Evolutionary conservation across 1,140 invertebrate genomes (phyloP), one percentile per base, ranked within the genome.

Genomic region (Conus ventricosus): DNA sequence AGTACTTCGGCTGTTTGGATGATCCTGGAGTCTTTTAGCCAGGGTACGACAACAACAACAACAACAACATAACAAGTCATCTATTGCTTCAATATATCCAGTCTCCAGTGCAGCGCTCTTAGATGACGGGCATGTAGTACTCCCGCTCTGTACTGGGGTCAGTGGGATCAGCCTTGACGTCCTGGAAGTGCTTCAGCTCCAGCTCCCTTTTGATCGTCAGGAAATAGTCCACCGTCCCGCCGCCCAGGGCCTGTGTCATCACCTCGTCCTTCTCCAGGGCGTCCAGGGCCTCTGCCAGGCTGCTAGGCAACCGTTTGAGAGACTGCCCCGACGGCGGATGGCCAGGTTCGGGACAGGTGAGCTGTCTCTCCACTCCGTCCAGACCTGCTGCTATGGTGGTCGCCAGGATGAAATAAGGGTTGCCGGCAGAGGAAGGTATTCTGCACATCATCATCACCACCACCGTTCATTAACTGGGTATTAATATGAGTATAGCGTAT

Each of bases 351-450:
- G 85, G 39, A 81, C 85, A 5, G 57, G 55, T 39, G 39, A 39
- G 63, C n/a, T 84, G 55, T 63, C 84, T 87, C 25, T 87, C 86
- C 55, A 89, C 63, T 8, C 89, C 89, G 83, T 89, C 89, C 81
- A 89, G 53, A 4, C 89, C 89, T 17, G 89, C 63, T 23, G 89
- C 89, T 13, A 89, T 57, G 51, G 89, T 85, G 20, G 89, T 54
- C 23, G 85, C 75, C 55, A 89, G 54, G 23, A 83, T 55, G 39
- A 89, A 60, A 53, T 89, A 89, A 39, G 86, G 85, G 75, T 89
- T 89, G 55, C 89, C 84, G 20, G 85, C 86, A n/a, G 85, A 84
- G 20, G 63, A 84, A 10, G 86, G 63, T 20, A 89, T 23, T 84
- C 80, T 87, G 78, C 54, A 60, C 57, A 60, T 60, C 57, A 60